Evolutionary conservation across 2,888 invertebrate genomes (phyloP).

Genomic region (Sesia bembeciformis): DNA sequence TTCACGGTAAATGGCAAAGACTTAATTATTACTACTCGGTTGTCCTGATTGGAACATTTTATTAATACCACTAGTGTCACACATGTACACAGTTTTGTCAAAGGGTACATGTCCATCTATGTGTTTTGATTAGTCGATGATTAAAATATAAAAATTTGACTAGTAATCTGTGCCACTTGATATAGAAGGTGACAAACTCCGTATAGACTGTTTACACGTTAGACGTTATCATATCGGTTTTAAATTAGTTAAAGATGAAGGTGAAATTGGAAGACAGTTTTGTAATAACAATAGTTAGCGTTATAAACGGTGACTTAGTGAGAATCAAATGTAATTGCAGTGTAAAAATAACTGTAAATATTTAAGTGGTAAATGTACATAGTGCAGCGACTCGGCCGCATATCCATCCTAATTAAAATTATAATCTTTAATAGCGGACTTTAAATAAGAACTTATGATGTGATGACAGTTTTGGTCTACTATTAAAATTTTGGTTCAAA

Average conservation of each 20-base stretch:
- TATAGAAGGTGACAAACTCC: background rate
- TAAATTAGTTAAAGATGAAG: background rate
- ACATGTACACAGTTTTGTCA: no score
- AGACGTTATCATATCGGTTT: background rate
- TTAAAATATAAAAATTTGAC: no score
- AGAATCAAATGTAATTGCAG: constrained; percentile 30
- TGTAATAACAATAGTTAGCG: constrained; percentile 4
- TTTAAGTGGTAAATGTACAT: constrained; percentile 27
- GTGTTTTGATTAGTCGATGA: no score
- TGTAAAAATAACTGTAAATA: constrained; percentile 8
- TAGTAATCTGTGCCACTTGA: background rate
- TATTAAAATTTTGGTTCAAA: constrained; percentile 13
- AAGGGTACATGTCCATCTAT: no score
- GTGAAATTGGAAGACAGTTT: constrained; percentile 15
- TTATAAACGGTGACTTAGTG: constrained; percentile 23
- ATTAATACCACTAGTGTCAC: no score
- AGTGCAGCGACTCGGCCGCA: constrained; percentile 53
- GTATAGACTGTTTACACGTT: background rate
- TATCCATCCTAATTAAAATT: constrained; percentile 59
- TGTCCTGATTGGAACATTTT: no score
- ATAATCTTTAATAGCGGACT: constrained; percentile 15
- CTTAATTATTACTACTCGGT: no score
- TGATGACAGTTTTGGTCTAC: constrained; percentile 13
- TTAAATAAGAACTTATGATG: background rate
- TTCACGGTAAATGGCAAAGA: no score